Base-by-base conservation (phyloP, 2,113 vertebrate species). In the Chaetodon trifascialis region DNA sequence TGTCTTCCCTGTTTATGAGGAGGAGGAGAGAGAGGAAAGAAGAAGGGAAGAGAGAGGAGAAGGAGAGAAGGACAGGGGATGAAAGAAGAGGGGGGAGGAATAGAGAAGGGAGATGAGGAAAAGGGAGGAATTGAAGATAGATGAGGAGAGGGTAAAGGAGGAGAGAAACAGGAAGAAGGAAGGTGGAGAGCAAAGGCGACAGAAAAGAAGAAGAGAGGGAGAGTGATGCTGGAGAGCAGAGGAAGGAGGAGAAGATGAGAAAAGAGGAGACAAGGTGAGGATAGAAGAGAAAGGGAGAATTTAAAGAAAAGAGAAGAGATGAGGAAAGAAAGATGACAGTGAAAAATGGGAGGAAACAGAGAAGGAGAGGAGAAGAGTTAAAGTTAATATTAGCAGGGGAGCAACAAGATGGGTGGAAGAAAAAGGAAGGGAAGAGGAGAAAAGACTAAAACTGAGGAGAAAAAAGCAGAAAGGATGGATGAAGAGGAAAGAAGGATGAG, bases 1-100 rank as follows among this genome's bases (percentile, higher is more conserved):
- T 62, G 76, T 79, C 76, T 44, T 83, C 54, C 23, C 66, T 86
- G 76, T 84, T 87, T 77, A 87, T 56, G 30, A 65, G 47, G 38
- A 54, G 58, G 23, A 51, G 21, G 34, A 38, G 38, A 63, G 25
- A 30, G 38, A 11, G 4, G 19, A 16, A 23, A 3, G 74, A 81
- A 36, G 52, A 25, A 30, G n/a, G 10, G 23, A 47, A 8, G 17
- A 59, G 70, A 52, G 23, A 11, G 23, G 1, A 55, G 52, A 52
- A 30, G 4, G 17, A 21, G 34, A 25, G 38, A 5, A 34, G 7
- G 54, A 16, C 0, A 14, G n/a, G 7, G 23, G 58, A n/a, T 10
- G 25, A 54, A 5, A 30, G 17, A 52, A 25, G n/a, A 17, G 19
- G 21, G 54, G 17, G 36, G 42, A 46, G 16, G 16, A 17, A 30